Percentiles rank a stretch among this genome's conserved stretches.
Evolutionary conservation across 2,888 invertebrate genomes (phyloP).

Genomic region (Colletes collaris): DNA sequence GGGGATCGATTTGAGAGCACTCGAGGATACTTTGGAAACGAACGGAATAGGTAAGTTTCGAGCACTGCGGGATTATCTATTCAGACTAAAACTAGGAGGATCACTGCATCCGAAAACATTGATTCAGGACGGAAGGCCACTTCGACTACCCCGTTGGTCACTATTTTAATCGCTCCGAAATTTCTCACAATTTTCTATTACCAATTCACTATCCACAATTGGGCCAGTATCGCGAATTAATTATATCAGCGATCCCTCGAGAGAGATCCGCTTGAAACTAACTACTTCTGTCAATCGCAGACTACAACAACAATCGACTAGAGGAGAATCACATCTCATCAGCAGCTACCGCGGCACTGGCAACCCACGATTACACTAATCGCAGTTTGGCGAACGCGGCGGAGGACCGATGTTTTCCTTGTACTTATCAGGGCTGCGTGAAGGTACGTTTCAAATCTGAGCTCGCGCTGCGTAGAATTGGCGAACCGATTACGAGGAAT

Average conservation of each 20-base stretch:
- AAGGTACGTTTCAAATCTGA: slow-evolving; percentile 71
- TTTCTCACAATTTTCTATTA: not conserved
- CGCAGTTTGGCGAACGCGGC: slow-evolving; percentile 76
- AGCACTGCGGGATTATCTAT: not conserved
- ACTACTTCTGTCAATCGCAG: slow-evolving; percentile 48
- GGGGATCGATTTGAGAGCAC: slow-evolving; percentile 81
- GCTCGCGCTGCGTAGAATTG: too few species aligned
- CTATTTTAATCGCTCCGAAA: not conserved
- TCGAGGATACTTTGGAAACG: slow-evolving; percentile 73
- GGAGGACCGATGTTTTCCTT: slow-evolving; percentile 81
- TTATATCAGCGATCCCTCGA: too few species aligned
- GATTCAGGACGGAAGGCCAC: not conserved
- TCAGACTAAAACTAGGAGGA: not conserved
- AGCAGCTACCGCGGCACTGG: slow-evolving; percentile 79
- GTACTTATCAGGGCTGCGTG: slow-evolving; percentile 81
- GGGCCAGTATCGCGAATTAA: too few species aligned
- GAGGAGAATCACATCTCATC: slow-evolving; percentile 73
- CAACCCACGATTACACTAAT: slow-evolving; percentile 82
- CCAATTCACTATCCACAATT: too few species aligned
- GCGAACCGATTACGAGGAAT: too few species aligned
- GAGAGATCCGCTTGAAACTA: not conserved
- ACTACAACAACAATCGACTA: slow-evolving; percentile 79
- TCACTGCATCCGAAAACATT: not conserved
- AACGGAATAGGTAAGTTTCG: slow-evolving; percentile 61
- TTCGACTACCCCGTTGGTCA: not conserved